These are phyloP conservation scores for Cuculus canorus DNA, from an alignment of 2,797 vertebrate genomes.

Conservation along the genomic window DNA sequence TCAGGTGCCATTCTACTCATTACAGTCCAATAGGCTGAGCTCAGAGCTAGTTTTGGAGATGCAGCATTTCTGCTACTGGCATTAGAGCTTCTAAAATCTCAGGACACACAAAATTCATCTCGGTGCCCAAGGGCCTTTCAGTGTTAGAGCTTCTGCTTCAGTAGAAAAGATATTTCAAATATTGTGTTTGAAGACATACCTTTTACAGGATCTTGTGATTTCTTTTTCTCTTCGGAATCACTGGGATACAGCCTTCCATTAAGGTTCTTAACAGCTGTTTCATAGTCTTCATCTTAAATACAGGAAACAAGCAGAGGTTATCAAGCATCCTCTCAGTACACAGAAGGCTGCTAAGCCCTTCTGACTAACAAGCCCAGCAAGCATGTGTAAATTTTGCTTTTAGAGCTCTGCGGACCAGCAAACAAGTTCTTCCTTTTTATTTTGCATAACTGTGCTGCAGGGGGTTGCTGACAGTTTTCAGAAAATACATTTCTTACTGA, in stretches of 20 bases:
- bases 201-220: slow-evolving; percentile 37
- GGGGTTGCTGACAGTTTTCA: too few species aligned
- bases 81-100: background rate
- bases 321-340: background rate
- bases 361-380: background rate
- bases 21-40: background rate
- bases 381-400: background rate
- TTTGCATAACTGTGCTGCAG: background rate
- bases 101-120: background rate
- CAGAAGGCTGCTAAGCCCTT: background rate
- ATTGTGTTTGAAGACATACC: slow-evolving; percentile 49
- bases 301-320: background rate
- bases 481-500: too few species aligned
- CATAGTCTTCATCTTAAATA: slow-evolving; percentile 93
- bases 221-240: slow-evolving; percentile 53
- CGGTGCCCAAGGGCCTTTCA: background rate
- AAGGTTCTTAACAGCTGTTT: slow-evolving; percentile 90
- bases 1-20: background rate
- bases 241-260: slow-evolving; percentile 91
- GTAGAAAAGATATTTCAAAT: background rate
- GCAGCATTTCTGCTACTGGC: background rate
- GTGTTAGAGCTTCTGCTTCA: background rate
- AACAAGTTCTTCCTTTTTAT: background rate
- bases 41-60: background rate
- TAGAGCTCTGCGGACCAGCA: background rate